Percentiles rank a stretch among this genome's conserved stretches.
Evolutionary conservation across 1,140 invertebrate genomes (phyloP).

Genomic region (Caerostris extrusa): DNA sequence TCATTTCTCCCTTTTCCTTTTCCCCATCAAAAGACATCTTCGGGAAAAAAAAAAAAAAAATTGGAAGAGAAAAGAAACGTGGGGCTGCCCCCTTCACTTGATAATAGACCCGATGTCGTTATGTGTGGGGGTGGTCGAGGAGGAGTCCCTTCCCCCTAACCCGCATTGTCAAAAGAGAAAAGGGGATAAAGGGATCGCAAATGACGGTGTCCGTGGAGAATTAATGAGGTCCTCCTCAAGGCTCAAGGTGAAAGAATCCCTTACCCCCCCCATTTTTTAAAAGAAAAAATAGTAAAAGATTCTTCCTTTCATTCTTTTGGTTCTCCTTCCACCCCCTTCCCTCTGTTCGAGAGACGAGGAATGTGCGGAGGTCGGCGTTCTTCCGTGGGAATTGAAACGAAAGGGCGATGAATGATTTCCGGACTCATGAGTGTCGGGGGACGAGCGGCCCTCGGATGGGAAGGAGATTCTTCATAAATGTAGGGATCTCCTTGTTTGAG

Average conservation of each 20-base stretch:
- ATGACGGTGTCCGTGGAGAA: slow-evolving; percentile 25
- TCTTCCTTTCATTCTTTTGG: not conserved
- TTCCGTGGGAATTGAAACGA: not conserved
- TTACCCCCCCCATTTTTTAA: not conserved
- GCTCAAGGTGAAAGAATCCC: not conserved
- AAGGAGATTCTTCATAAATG: not conserved
- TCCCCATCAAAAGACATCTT: not conserved
- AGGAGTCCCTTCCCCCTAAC: not conserved
- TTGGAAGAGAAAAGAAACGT: not conserved
- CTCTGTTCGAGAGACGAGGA: not conserved
- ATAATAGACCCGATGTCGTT: slow-evolving; percentile 18
- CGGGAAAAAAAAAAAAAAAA: not conserved
- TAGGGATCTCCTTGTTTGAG: not conserved
- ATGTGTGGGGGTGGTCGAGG: not conserved
- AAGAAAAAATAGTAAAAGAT: not conserved
- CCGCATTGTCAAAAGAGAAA: too few relatives aligned
- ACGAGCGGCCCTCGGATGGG: not conserved
- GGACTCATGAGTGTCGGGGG: not conserved
- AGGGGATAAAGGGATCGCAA: not conserved
- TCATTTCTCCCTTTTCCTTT: not conserved
- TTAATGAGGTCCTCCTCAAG: not conserved
- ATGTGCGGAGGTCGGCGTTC: not conserved
- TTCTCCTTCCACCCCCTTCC: too few relatives aligned
- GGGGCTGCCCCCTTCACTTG: not conserved
- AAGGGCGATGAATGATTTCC: slow-evolving; percentile 20